Conservation (phyloP, 2,113 vertebrate species). For the Cariama cristata region DNA sequence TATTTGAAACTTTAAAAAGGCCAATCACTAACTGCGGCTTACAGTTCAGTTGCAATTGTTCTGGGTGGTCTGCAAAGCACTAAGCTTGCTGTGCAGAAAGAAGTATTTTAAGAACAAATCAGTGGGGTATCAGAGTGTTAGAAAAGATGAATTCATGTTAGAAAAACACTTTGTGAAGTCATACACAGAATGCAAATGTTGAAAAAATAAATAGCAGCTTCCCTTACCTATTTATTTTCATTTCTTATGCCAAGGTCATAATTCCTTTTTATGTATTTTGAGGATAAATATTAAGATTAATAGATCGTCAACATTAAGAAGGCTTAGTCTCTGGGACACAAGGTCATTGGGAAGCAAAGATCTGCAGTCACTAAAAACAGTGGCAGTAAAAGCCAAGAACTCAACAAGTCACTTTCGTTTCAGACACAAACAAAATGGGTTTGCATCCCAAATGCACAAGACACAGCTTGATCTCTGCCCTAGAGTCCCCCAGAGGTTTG, state of each 20-base stretch:
- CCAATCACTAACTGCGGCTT: neutral
- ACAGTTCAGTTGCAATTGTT: neutral
- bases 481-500: neutral
- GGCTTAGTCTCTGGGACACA: slow-evolving; percentile 4
- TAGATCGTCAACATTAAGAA: neutral
- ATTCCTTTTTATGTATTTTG: slow-evolving; percentile 60
- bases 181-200: slow-evolving; percentile 48
- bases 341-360: slow-evolving; percentile 18
- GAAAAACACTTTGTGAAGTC: slow-evolving; percentile 37
- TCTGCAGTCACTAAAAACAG: neutral
- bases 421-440: neutral
- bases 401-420: neutral
- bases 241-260: slow-evolving; percentile 34
- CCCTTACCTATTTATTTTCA: slow-evolving; percentile 51
- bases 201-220: slow-evolving; percentile 57
- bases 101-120: slow-evolving; percentile 54
- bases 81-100: slow-evolving; percentile 1
- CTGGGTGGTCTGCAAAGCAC: slow-evolving; percentile 37
- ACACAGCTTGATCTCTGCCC: neutral
- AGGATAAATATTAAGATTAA: slow-evolving; percentile 63
- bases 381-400: neutral
- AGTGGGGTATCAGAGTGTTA: neutral
- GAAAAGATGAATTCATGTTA: slow-evolving; percentile 27
- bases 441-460: neutral
- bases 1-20: neutral